Percentiles rank a stretch among this genome's conserved stretches.
These are phyloP conservation scores for Arvicanthis niloticus DNA, from an alignment of 2,113 vertebrate genomes.

Conservation along the genomic window DNA sequence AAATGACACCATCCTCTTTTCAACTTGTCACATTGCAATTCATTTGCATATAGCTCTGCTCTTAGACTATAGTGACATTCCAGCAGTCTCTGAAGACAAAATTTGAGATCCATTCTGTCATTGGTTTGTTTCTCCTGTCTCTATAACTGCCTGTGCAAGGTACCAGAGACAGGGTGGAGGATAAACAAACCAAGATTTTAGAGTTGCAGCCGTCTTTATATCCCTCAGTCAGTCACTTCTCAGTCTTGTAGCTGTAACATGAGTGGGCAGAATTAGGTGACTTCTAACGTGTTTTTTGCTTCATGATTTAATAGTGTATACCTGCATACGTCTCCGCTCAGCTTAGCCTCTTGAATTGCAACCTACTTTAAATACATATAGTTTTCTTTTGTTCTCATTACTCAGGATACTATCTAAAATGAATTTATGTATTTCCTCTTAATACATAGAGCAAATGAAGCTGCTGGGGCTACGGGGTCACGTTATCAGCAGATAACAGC, in stretches of 20 bases:
- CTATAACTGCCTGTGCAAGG: not conserved
- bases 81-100: slow-evolving; percentile 35
- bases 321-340: not conserved
- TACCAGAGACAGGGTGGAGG: not conserved
- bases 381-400: not conserved
- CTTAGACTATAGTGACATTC: slow-evolving; percentile 47
- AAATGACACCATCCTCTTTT: not conserved
- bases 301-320: not conserved
- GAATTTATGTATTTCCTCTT: not conserved
- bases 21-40: not conserved
- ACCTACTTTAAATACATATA: not conserved
- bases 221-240: not conserved
- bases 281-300: not conserved
- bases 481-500: slow-evolving; percentile 18
- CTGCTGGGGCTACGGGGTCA: not conserved
- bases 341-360: not conserved
- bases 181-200: not conserved
- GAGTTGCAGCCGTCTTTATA: not conserved
- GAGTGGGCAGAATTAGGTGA: not conserved
- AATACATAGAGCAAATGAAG: not conserved
- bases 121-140: not conserved
- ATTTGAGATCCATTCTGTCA: not conserved
- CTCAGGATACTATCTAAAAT: not conserved
- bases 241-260: not conserved
- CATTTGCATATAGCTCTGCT: slow-evolving; percentile 45